A percentile compares a stretch with the other conserved stretches of the same genome.
These are phyloP conservation scores for Triplophysa siluroides DNA, from an alignment of 2,113 vertebrate species.

Conservation along the genomic window DNA sequence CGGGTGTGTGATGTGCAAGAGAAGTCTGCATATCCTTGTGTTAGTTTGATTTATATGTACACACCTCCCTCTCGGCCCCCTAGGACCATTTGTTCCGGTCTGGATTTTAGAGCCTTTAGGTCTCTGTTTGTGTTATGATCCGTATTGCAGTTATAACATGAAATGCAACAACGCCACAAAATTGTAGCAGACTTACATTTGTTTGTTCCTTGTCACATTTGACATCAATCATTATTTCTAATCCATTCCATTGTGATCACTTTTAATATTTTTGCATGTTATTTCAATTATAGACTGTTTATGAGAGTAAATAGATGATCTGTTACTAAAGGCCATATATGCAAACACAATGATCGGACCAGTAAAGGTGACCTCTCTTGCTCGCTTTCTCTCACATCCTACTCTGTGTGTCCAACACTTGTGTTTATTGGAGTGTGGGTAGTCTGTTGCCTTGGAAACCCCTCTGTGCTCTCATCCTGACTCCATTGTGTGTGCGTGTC, in stretches of 20 bases:
- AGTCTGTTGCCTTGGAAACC: slow-evolving; percentile 67
- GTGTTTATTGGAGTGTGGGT: slow-evolving; percentile 64
- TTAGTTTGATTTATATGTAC: neutral
- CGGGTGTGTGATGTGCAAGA: neutral
- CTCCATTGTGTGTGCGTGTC: slow-evolving; percentile 13
- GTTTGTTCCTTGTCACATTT: neutral
- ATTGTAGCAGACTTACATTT: too few relatives aligned
- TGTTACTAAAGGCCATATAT: neutral
- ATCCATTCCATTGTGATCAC: neutral
- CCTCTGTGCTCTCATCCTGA: slow-evolving; percentile 45
- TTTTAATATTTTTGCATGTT: neutral
- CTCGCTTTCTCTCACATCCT: neutral
- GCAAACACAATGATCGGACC: neutral
- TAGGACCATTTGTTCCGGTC: neutral
- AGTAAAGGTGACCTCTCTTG: slow-evolving; percentile 5
- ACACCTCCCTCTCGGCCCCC: neutral
- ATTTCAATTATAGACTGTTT: neutral
- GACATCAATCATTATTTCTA: neutral
- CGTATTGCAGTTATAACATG: neutral
- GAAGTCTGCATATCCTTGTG: neutral
- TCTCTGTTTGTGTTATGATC: neutral
- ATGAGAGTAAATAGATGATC: slow-evolving; percentile 1
- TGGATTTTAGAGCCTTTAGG: too few relatives aligned
- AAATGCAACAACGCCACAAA: neutral
- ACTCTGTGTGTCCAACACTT: slow-evolving; percentile 6